Evolutionary conservation across 64 coral and sea anemone species (phyloP), one percentile per base, ranked within the genome.

Genomic region (Exaiptasia diaphana): DNA sequence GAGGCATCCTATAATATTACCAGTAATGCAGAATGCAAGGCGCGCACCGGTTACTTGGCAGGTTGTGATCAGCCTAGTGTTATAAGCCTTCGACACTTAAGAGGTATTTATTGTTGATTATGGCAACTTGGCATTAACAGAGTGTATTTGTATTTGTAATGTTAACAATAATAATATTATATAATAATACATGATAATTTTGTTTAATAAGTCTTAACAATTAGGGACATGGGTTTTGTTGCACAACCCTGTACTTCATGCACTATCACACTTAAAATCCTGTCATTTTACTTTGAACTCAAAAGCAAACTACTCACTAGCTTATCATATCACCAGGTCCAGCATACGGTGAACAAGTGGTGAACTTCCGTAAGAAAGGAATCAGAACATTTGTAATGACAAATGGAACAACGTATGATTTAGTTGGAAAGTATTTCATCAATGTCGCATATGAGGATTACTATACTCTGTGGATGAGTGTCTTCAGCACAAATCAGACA

Each of bases 341-440:
- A 45, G 91, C 91, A 8, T 95, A 79, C 46, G 85, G 80, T 80
- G 52, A 73, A 48, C 10, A 89, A 18, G 15, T 3, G 55, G 27
- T 60, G 4, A 4, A 13, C 2, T 21, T 53, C 12, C 4, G 0
- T 26, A 40, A 34, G 17, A 49, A 37, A 22, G 73, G 23, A 18
- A n/a, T 13, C 21, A 69, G 62, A 38, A 73, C 0, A 1, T 93
- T 64, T 53, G 86, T 95, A 9, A 88, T 39, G 64, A 80, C 91
- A 3, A 15, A 42, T 49, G 91, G 91, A 40, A 71, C 37, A 39
- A 2, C 3, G 3, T 24, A 85, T 67, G 86, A 95, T 22, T 39
- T 83, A 0, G 78, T 95, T 53, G 86, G 83, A 1, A 67, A 49
- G 20, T 95, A 95, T 58, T 54, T 41, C 36, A 78, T 95, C 33